Evolutionary conservation across 2,797 vertebrate species (phyloP), one percentile per base, ranked within the genome.

Genomic region (Scyliorhinus canicula): DNA sequence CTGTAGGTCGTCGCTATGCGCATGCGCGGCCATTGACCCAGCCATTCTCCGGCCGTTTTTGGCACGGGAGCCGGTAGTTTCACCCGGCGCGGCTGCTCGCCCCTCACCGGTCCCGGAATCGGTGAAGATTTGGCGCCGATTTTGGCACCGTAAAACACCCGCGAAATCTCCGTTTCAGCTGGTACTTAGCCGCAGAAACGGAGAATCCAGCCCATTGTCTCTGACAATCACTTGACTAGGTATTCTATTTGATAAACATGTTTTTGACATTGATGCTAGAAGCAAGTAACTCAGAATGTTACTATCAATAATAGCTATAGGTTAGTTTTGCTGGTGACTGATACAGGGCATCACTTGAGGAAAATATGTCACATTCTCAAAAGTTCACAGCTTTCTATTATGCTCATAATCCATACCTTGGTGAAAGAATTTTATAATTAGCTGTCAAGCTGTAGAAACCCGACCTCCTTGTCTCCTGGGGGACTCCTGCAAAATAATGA

Each of bases 391-490:
- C 57, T 44, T 91, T 91, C 57, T 24, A 63, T 63, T 26, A 63
- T 26, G 40, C n/a, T n/a, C 57, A 60, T 40, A 40, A 63, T 63
- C 35, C 16, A 57, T 60, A 40, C 35, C 57, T 63, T 57, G 86
- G 52, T 60, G 31, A 57, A 57, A 88, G 85, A 57, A 57, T 88
- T 60, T 91, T 91, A 63, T 63, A 91, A 91, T 93, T 71, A 93
- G 93, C 65, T 93, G 93, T 93, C 65, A 93, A 71, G 44, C 26
- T 93, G 44, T 69, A 35, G 65, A 93, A 71, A 52, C 28, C 4
- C 93, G 69, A n/a, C 44, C 44, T 50, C n/a, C 40, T 14, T 47
- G 26, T 93, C 21, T 69, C 93, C 44, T 35, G 1, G 1, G 67
- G 44, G 65, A 93, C 65, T 71, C 1, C 47, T 71, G 93, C 44